A percentile compares a stretch with the other conserved stretches of the same genome.
Conservation (phyloP, 2,888 invertebrate genomes). For the Azorinus chamasolen region DNA sequence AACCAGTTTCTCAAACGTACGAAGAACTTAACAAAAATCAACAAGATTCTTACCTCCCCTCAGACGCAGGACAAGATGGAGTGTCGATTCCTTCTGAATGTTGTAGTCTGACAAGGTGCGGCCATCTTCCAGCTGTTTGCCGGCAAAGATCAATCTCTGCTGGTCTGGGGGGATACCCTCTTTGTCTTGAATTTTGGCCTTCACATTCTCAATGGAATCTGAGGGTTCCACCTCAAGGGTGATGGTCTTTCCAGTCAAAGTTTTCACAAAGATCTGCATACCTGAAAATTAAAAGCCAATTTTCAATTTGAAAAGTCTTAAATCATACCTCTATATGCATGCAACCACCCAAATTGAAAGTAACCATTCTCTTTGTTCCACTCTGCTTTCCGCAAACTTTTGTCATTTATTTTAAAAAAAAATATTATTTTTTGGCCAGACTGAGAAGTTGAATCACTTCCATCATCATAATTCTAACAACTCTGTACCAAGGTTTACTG, state of each 20-base stretch:
- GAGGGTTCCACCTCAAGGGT: conserved; percentile 91
- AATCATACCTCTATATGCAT: neutral
- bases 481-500: too few species aligned
- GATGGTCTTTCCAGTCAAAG: conserved; percentile 86
- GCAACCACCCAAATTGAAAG: neutral
- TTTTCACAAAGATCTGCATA: conserved; percentile 91
- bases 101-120: conserved; percentile 97
- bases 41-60: conserved; percentile 95
- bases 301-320: neutral
- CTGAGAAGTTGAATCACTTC: too few species aligned
- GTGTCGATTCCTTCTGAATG: conserved; percentile 98
- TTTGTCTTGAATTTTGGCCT: conserved; percentile 89
- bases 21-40: too few species aligned
- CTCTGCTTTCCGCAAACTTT: too few species aligned
- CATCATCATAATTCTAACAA: neutral
- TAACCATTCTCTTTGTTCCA: too few species aligned
- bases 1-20: too few species aligned
- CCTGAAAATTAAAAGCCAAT: conserved; percentile 88
- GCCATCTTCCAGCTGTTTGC: conserved; percentile 98
- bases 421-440: too few species aligned
- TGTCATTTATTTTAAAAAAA: too few species aligned
- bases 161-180: conserved; percentile 90
- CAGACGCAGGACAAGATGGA: conserved; percentile 96
- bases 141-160: conserved; percentile 96
- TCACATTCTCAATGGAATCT: conserved; percentile 98